Base-by-base conservation (phyloP, 2,888 invertebrate species). In the Chalcosyrphus nemorum region DNA sequence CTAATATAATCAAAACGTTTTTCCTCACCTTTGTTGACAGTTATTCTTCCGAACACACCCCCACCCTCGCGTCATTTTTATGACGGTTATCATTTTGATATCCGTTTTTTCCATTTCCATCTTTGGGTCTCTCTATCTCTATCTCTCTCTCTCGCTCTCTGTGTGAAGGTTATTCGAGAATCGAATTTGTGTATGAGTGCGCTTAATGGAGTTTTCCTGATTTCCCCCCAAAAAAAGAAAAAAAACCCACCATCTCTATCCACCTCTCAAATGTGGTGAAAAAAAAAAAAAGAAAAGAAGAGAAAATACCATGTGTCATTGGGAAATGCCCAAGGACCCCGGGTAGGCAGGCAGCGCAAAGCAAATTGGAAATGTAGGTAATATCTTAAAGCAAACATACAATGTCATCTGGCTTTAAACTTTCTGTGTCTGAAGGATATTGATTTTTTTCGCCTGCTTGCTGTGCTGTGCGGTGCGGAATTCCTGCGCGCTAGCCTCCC, bases 361-460 rank as follows among this genome's bases (percentile, higher is more conserved):
- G 47, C 27, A 66, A 66, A 66, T 35, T 66, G 57, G 50, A 66
- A 75, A 75, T 66, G 15, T 75, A 66, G 75, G 75, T 66, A 75
- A 75, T 57, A 47, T 38, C 47, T 75, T 66, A 75, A 75, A 75
- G 75, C 65, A 9, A 35, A 15, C 15, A n/a, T n/a, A 50, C 29
- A 29, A 52, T 45, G 32, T 13, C 11, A 54, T 15, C 5, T 13
- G 24, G 38, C 56, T 75, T 75, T 66, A 75, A 75, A 66, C 38
- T 75, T 47, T 66, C 38, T 57, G 56, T 57, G 56, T 56, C 65
- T 65, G 54, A 75, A 41, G 35, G 75, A 35, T 75, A 75, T 75
- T 66, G 75, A 75, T 72, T 75, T 75, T 61, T 66, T 52, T 41
- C 15, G n/a, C n/a, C n/a, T n/a, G n/a, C n/a, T n/a, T n/a, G n/a